Percentiles rank a stretch among this genome's conserved stretches.
These are phyloP conservation scores for Pogonophryne albipinna DNA, from an alignment of 2,797 vertebrate species.

Conservation along the genomic window DNA sequence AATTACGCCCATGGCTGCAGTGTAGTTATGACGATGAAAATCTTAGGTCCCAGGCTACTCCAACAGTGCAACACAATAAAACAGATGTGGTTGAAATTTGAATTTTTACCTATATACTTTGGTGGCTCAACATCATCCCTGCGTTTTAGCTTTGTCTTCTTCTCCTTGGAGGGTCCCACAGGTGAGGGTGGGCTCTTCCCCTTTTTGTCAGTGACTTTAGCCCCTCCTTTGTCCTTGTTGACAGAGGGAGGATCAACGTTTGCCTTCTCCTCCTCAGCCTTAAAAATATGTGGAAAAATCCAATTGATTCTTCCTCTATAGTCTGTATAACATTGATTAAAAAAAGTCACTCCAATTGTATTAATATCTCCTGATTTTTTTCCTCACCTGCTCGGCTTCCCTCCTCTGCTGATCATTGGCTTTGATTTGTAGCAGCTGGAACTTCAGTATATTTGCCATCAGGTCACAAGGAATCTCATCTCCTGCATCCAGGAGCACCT, in stretches of 20 bases:
- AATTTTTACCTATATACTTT: slow-evolving; percentile 84
- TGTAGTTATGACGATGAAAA: no score
- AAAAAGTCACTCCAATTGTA: not conserved
- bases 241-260: slow-evolving; percentile 26
- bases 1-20: no score
- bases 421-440: slow-evolving; percentile 90
- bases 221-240: slow-evolving; percentile 74
- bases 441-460: slow-evolving; percentile 93
- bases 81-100: not conserved
- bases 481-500: slow-evolving; percentile 84
- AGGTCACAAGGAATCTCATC: slow-evolving; percentile 88
- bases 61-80: not conserved
- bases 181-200: slow-evolving; percentile 69
- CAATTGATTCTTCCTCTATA: not conserved
- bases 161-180: slow-evolving; percentile 52
- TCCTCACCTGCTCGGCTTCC: slow-evolving; percentile 79
- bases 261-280: slow-evolving; percentile 77
- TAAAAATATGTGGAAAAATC: slow-evolving; percentile 19
- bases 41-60: no score
- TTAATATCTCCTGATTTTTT: no score
- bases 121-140: slow-evolving; percentile 83
- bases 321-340: not conserved
- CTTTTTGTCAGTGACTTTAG: slow-evolving; percentile 80
- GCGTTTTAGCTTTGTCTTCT: slow-evolving; percentile 85
- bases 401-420: slow-evolving; percentile 83